Percentiles rank a stretch among this genome's conserved stretches.
phyloP scores from a whole-genome alignment of 1,140 invertebrate genomes.

The Halictus rubicundus region DNA sequence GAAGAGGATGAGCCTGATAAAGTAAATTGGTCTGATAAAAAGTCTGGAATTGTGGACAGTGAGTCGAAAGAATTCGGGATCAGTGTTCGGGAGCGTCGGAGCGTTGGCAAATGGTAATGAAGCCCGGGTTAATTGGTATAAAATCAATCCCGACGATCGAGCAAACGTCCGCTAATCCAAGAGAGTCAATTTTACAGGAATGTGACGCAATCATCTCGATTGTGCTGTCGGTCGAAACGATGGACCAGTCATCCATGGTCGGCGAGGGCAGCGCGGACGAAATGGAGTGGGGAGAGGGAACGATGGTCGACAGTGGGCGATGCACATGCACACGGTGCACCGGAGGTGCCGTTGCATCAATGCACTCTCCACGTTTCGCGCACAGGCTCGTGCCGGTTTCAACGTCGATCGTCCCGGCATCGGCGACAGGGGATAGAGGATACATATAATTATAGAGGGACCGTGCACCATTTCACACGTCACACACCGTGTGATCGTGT shows the following conservation, averaged over 20 bases:
- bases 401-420: constrained; percentile 42
- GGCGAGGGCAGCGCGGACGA: not conserved
- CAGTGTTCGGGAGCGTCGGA: no score
- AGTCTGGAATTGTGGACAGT: no score
- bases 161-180: not conserved
- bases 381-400: constrained; percentile 28
- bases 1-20: no score
- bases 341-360: constrained; percentile 56
- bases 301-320: constrained; percentile 34
- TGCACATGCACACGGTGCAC: constrained; percentile 68
- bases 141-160: constrained; percentile 12
- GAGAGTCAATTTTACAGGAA: constrained; percentile 21
- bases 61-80: no score
- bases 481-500: constrained; percentile 78
- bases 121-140: not conserved
- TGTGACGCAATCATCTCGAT: constrained; percentile 43
- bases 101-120: not conserved
- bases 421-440: constrained; percentile 70
- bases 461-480: constrained; percentile 80
- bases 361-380: constrained; percentile 42
- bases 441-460: constrained; percentile 79
- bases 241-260: constrained; percentile 52
- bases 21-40: no score
- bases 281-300: constrained; percentile 38
- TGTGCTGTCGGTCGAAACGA: constrained; percentile 47